Conservation (phyloP, 2,113 vertebrate genomes). For the Gadus macrocephalus region DNA sequence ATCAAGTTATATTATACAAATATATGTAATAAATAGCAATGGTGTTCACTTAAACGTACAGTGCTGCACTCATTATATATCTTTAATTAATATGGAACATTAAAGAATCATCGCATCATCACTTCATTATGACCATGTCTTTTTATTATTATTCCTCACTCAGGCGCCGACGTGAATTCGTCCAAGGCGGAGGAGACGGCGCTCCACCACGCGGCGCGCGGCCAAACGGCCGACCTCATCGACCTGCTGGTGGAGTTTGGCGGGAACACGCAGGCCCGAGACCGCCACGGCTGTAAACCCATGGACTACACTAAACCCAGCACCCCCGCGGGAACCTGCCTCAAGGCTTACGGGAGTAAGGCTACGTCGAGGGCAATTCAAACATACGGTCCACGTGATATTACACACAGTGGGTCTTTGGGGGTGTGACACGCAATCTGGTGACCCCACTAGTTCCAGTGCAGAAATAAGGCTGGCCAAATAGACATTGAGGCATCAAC, state of each 20-base stretch:
- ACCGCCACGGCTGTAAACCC: conserved; percentile 79
- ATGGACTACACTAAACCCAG: conserved; percentile 75
- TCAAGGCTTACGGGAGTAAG: conserved; percentile 81
- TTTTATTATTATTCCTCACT: background rate
- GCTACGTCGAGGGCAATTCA: background rate
- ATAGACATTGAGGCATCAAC: no score
- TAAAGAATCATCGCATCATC: no score
- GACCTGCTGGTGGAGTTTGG: conserved; percentile 86
- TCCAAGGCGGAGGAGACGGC: conserved; percentile 86
- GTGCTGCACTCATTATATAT: no score
- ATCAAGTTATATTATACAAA: no score
- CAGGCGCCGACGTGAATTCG: conserved; percentile 87
- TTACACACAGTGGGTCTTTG: no score
- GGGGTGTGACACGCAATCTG: no score
- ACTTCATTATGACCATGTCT: no score
- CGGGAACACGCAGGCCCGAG: conserved; percentile 77
- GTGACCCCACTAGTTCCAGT: no score
- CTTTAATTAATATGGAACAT: no score
- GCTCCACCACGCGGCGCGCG: conserved; percentile 83
- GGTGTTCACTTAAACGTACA: no score
- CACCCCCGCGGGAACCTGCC: conserved; percentile 68
- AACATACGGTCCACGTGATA: background rate
- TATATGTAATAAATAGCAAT: no score
- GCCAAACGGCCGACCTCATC: conserved; percentile 74
- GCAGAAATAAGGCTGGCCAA: no score